These are phyloP conservation scores for Acanthurus leucopareius DNA, from an alignment of 2,797 vertebrate genomes.

Conservation along the genomic window DNA sequence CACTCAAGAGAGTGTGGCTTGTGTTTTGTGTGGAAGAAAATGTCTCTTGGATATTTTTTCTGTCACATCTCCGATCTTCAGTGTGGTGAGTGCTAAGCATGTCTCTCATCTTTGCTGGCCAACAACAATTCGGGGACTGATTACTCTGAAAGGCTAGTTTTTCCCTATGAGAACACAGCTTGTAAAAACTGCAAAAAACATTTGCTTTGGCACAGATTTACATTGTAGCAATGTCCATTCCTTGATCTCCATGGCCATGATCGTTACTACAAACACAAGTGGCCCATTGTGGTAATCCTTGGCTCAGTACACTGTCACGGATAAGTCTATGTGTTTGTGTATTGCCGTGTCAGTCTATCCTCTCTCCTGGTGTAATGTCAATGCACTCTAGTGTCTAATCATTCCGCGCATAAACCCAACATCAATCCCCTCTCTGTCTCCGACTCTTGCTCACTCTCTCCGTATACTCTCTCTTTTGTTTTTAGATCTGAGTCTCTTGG, in stretches of 20 bases:
- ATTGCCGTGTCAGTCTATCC: slow-evolving; percentile 81
- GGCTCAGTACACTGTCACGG: slow-evolving; percentile 82
- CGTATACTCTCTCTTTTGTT: slow-evolving; percentile 65
- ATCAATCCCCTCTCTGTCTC: slow-evolving; percentile 82
- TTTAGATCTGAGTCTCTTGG: slow-evolving; percentile 96
- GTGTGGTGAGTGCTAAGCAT: slow-evolving; percentile 79
- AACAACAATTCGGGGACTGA: slow-evolving; percentile 81
- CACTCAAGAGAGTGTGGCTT: slow-evolving; percentile 80
- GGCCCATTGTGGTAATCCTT: slow-evolving; percentile 84
- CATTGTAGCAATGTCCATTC: slow-evolving; percentile 85
- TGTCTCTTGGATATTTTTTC: slow-evolving; percentile 81
- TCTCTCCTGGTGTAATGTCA: slow-evolving; percentile 83
- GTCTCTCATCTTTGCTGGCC: slow-evolving; percentile 81
- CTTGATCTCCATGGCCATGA: slow-evolving; percentile 82
- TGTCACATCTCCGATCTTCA: slow-evolving; percentile 77
- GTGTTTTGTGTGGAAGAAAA: slow-evolving; percentile 78
- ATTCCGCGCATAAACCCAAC: slow-evolving; percentile 77
- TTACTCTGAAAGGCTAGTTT: slow-evolving; percentile 86
- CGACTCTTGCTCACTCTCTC: slow-evolving; percentile 69
- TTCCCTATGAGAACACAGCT: slow-evolving; percentile 86
- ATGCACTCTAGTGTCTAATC: slow-evolving; percentile 83
- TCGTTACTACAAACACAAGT: slow-evolving; percentile 85
- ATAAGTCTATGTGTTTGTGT: slow-evolving; percentile 84
- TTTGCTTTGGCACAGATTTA: slow-evolving; percentile 90
- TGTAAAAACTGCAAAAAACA: slow-evolving; percentile 89